These are phyloP conservation scores for Anneissia japonica DNA, from an alignment of 35 echinoderm and acorn worm species.

Conservation along the genomic window DNA sequence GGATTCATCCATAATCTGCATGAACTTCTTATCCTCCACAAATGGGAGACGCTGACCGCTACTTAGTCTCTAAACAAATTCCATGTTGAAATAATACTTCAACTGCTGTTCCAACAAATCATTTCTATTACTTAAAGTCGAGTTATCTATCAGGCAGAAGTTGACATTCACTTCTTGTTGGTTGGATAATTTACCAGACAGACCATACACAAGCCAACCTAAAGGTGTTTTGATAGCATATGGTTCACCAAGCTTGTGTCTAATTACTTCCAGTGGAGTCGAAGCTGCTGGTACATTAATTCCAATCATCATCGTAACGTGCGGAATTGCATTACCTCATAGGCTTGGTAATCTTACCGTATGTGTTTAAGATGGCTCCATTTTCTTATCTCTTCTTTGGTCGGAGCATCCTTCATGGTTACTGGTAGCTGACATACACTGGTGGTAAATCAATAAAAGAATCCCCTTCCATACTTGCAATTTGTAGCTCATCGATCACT, in stretches of 20 bases:
- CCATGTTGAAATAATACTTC: background rate
- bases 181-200: background rate
- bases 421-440: conserved; percentile 30
- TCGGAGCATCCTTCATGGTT: conserved; percentile 23
- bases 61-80: background rate
- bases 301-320: conserved; percentile 31
- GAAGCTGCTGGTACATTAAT: conserved; percentile 14
- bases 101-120: conserved; percentile 8
- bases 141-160: background rate
- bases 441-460: conserved; percentile 33
- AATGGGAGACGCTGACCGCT: background rate
- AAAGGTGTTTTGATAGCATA: conserved; percentile 13
- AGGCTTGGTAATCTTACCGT: background rate
- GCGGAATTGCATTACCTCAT: background rate
- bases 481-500: background rate
- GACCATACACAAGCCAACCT: conserved; percentile 47
- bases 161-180: conserved; percentile 6
- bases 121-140: background rate
- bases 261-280: conserved; percentile 13
- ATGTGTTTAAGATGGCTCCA: conserved; percentile 29
- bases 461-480: conserved; percentile 14
- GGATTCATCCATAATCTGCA: conserved; percentile 16
- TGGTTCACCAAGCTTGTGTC: background rate
- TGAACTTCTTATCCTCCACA: conserved; percentile 21
- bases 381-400: conserved; percentile 5